These are phyloP conservation scores for Fratercula arctica DNA, from an alignment of 2,797 vertebrate species.

Conservation along the genomic window DNA sequence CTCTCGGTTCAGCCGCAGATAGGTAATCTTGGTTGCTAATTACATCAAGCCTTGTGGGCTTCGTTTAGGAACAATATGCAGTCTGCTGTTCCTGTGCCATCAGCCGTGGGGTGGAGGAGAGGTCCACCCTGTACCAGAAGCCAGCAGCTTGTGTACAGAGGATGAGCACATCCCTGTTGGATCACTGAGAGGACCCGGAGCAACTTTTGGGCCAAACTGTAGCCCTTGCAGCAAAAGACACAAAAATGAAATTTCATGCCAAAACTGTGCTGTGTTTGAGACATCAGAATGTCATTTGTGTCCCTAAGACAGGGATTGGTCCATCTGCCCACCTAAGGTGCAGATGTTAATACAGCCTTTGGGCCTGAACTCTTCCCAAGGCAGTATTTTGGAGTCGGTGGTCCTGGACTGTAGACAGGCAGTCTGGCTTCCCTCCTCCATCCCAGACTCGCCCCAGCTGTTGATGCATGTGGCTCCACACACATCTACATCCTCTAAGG, in stretches of 20 bases:
- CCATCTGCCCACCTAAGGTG: not conserved
- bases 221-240: not conserved
- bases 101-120: not conserved
- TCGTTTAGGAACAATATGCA: not conserved
- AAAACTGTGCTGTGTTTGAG: not conserved
- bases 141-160: not conserved
- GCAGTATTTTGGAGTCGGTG: not conserved
- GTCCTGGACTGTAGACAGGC: not conserved
- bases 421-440: not conserved
- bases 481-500: fast-evolving
- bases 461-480: not conserved
- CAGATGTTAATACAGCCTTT: not conserved
- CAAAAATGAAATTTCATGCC: not conserved
- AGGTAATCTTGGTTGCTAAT: not conserved
- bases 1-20: not conserved
- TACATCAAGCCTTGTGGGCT: not conserved
- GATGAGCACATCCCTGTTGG: not conserved
- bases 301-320: not conserved
- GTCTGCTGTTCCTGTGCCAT: not conserved
- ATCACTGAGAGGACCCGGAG: not conserved
- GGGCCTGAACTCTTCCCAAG: not conserved
- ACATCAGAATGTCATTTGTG: not conserved
- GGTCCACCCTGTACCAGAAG: not conserved
- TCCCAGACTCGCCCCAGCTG: not conserved
- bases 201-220: not conserved